These are phyloP conservation scores for Drosophila leontia DNA, from an alignment of 1,140 invertebrate genomes.

Conservation along the genomic window DNA sequence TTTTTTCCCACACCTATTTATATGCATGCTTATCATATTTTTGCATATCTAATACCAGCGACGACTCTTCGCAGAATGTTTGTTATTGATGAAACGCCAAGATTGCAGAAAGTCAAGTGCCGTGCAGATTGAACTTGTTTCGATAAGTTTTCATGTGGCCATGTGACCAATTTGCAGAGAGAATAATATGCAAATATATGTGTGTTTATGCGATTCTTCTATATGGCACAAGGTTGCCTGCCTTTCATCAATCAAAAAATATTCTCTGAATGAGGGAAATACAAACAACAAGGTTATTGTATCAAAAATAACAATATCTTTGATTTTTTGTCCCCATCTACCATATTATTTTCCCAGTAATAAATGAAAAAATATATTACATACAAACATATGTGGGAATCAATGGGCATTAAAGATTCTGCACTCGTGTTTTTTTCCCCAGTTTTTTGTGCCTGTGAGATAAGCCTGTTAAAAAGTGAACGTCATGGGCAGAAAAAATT, in stretches of 20 bases:
- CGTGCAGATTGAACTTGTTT: slow-evolving; percentile 4
- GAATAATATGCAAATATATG: slow-evolving; percentile 13
- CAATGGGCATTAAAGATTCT: slow-evolving; percentile 28
- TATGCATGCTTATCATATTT: slow-evolving; percentile 74
- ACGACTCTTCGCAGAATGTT: slow-evolving; percentile 24
- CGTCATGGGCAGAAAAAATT: slow-evolving; percentile 48
- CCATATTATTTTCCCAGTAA: slow-evolving; percentile 6
- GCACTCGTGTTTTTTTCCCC: slow-evolving; percentile 33
- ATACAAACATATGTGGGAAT: not conserved
- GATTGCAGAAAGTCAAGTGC: slow-evolving; percentile 49
- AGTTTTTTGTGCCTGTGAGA: slow-evolving; percentile 24
- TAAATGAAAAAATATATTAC: not conserved
- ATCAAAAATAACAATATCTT: slow-evolving; percentile 5
- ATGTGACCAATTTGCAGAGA: slow-evolving; percentile 31
- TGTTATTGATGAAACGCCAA: slow-evolving; percentile 48
- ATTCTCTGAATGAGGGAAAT: not conserved
- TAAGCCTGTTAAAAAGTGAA: slow-evolving; percentile 54
- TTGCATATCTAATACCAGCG: slow-evolving; percentile 56
- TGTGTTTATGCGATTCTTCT: slow-evolving; percentile 3
- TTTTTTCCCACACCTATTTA: slow-evolving; percentile 40
- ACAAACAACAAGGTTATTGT: not conserved
- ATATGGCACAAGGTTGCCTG: slow-evolving; percentile 2
- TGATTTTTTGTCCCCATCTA: not conserved
- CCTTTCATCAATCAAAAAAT: slow-evolving; percentile 18
- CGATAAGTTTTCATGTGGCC: slow-evolving; percentile 14